These are phyloP conservation scores for Hyphantria cunea DNA, from an alignment of 1,140 invertebrate genomes.

Conservation along the genomic window DNA sequence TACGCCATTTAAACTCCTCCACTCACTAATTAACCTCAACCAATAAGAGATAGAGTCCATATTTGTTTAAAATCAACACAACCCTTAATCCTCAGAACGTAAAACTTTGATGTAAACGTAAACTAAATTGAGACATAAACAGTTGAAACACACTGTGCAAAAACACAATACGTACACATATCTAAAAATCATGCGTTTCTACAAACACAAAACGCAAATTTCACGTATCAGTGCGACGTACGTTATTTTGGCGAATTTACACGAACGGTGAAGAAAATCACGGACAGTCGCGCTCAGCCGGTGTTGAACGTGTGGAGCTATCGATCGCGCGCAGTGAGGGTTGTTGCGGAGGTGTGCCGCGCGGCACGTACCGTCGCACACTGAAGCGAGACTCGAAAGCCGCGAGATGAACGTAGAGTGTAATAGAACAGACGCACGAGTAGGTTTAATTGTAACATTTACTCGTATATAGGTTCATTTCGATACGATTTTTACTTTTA, in stretches of 20 bases:
- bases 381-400: constrained; percentile 48
- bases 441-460: background rate
- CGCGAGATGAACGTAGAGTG: constrained; percentile 38
- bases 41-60: constrained; percentile 20
- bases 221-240: constrained; percentile 38
- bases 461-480: too few relatives aligned
- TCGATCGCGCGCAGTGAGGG: constrained; percentile 42
- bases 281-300: constrained; percentile 21
- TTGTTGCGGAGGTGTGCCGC: constrained; percentile 37
- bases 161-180: constrained; percentile 20
- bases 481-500: too few relatives aligned
- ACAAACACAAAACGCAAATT: constrained; percentile 11
- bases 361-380: constrained; percentile 49
- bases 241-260: constrained; percentile 52
- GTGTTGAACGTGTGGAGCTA: constrained; percentile 29
- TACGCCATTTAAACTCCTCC: background rate
- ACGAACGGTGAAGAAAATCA: constrained; percentile 3
- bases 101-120: too few relatives aligned
- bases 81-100: background rate
- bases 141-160: constrained; percentile 6
- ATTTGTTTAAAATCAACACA: constrained; percentile 15
- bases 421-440: constrained; percentile 24
- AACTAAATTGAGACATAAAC: constrained; percentile 14
- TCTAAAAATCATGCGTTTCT: constrained; percentile 12
- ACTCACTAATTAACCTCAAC: constrained; percentile 8